Base-by-base conservation (phyloP, 2,113 vertebrate species). In the Myrmecophaga tridactyla region DNA sequence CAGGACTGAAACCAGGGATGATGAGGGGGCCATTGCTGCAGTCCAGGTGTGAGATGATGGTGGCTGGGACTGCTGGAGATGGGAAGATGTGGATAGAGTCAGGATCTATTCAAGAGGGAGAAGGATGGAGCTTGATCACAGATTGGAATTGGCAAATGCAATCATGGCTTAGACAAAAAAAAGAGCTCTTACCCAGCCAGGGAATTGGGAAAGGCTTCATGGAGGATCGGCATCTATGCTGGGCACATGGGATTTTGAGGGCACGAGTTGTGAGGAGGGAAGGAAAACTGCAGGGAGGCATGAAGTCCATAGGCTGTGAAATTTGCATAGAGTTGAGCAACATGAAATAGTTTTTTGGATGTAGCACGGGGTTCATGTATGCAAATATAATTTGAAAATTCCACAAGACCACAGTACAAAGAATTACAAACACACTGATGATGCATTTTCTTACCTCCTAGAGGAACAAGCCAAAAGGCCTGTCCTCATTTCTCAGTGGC, bases 161-260 rank as follows among this genome's bases (percentile, higher is more conserved):
- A 1, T 23, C 3, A 2, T 3, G 34, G 34, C 63, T 65, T 85
- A 67, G 53, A 70, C 21, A 51, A 36, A 51, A 36, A 41, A 63
- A 43, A 6, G 48, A 62, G n/a, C 27, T 20, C 56, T 81, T 18
- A 4, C 39, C 14, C 11, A 39, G 53, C 51, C 12, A 15, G 72
- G 23, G 53, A 34, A 58, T 34, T 27, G 0, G 53, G 20, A 86
- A 46, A 36, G 83, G 4, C 58, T 62, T 51, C 39, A 0, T 4
- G 27, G 60, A 18, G 29, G 39, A n/a, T 41, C 4, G 14, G 5
- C 0, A 1, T 7, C 4, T 36, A 5, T 18, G 41, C n/a, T 36
- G 67, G 70, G n/a, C 39, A 17, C n/a, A n/a, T n/a, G n/a, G n/a
- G n/a, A n/a, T 15, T 9, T 21, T 15, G 75, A 34, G 46, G 73